Base-by-base conservation (phyloP, 1,140 invertebrate species). In the Drosophila lacertosa region DNA sequence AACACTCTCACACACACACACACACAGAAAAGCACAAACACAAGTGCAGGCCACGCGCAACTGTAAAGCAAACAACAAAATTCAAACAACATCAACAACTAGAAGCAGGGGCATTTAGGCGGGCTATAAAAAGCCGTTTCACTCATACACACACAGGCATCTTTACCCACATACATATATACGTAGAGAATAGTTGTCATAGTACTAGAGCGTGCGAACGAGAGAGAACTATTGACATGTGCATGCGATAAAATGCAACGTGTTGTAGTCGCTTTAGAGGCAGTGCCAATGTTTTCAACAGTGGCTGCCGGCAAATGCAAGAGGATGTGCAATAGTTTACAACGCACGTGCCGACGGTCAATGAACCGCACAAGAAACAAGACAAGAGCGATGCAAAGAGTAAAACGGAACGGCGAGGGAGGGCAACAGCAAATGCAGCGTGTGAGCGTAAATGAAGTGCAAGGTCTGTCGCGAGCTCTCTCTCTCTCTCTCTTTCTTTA, bases 241-340 rank as follows among this genome's bases (percentile, higher is more conserved):
- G 81, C 77, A 86, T 70, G 81, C 81, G 73, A 84, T 84, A 86
- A 65, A 86, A 88, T 86, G 82, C 81, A 86, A 81, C 77, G 81
- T 77, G 74, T 57, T 71, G 26, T 77, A 29, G 55, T 33, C 37
- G 50, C 32, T 24, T 72, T 57, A 2, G 79, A 83, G 84, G 84
- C 40, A 18, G 48, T 77, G 76, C 73, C 53, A 20, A 5, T 44
- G 82, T 88, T 89, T 89, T 77, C 71, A 26, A 89, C 84, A 71
- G 22, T 2, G 20, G n/a, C n/a, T 22, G 42, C 22, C 11, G 24
- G 10, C 13, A 39, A 75, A 16, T 71, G 66, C 57, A 74, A 22
- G 88, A 89, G 88, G 88, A 15, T 37, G 72, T 88, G 88, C 82
- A 83, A 55, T 6, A 18, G 66, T 88, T 89, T 89, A 64, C 77